A percentile compares a stretch with the other conserved stretches of the same genome.
Conservation (phyloP, 1,140 invertebrate genomes). For the Apocrypta bakeri region DNA sequence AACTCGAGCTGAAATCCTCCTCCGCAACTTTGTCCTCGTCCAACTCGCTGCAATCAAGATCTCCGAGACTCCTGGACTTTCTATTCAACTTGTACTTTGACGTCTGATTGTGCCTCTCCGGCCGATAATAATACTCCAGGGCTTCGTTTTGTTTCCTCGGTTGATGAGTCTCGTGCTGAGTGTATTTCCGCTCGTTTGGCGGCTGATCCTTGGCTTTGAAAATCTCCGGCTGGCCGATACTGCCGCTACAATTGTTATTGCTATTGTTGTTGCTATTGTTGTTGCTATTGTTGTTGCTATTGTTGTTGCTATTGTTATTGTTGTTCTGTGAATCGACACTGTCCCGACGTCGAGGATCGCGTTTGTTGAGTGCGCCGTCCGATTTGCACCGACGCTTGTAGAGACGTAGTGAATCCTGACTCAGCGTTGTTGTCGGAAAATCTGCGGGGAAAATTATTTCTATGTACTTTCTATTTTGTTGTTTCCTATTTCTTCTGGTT, state of each 20-base stretch:
- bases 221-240: neutral
- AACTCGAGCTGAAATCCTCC: neutral
- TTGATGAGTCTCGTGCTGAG: slow-evolving; percentile 13
- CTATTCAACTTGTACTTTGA: slow-evolving; percentile 37
- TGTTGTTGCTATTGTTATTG: neutral
- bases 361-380: slow-evolving; percentile 58
- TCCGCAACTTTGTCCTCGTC: slow-evolving; percentile 16
- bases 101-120: neutral
- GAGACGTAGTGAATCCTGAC: slow-evolving; percentile 45
- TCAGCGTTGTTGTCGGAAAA: slow-evolving; percentile 36
- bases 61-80: slow-evolving; percentile 44
- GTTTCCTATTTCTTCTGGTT: neutral
- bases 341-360: slow-evolving; percentile 20
- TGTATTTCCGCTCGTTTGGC: slow-evolving; percentile 26
- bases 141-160: neutral
- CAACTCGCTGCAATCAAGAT: slow-evolving; percentile 46
- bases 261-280: neutral
- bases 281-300: neutral
- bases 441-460: slow-evolving; percentile 14
- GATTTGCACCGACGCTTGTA: slow-evolving; percentile 59
- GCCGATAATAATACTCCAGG: neutral
- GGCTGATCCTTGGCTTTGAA: slow-evolving; percentile 11
- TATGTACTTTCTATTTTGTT: neutral
- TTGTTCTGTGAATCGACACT: slow-evolving; percentile 29
- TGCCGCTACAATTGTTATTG: neutral